Evolutionary conservation across 2,888 invertebrate species (phyloP).

Genomic region (Lepidochrysops patricia): DNA sequence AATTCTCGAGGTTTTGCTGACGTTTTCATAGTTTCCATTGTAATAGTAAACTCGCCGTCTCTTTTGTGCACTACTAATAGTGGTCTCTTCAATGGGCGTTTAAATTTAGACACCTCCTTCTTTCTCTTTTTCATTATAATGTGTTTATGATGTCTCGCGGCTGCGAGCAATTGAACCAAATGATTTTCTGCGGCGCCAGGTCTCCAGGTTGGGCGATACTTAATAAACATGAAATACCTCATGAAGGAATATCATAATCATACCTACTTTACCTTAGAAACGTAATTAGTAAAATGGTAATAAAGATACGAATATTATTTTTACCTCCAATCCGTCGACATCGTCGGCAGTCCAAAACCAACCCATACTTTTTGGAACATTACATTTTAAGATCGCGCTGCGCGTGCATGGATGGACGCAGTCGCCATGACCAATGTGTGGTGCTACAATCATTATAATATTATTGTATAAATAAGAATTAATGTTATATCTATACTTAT

Average conservation of each 20-base stretch:
- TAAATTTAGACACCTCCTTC: constrained; percentile 37
- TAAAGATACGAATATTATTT: not conserved
- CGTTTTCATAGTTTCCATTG: constrained; percentile 62
- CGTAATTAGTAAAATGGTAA: not conserved
- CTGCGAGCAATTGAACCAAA: constrained; percentile 49
- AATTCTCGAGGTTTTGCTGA: constrained; percentile 45
- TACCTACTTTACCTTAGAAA: no score
- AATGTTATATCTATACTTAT: no score
- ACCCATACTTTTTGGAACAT: constrained; percentile 64
- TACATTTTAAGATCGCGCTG: constrained; percentile 17
- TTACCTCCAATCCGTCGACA: constrained; percentile 57
- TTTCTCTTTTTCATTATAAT: constrained; percentile 47
- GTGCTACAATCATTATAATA: constrained; percentile 49
- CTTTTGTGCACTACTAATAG: constrained; percentile 54
- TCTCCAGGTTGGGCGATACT: constrained; percentile 62
- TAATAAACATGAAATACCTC: constrained; percentile 35
- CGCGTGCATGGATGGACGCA: constrained; percentile 52
- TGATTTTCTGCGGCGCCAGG: constrained; percentile 63
- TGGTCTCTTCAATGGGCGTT: constrained; percentile 51
- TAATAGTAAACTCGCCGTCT: constrained; percentile 58
- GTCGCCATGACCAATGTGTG: constrained; percentile 58
- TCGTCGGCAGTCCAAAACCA: constrained; percentile 66
- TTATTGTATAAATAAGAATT: no score
- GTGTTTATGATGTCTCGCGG: constrained; percentile 51
- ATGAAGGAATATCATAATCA: no score